Conservation (phyloP, 2,113 vertebrate genomes). For the Lutjanus erythropterus region DNA sequence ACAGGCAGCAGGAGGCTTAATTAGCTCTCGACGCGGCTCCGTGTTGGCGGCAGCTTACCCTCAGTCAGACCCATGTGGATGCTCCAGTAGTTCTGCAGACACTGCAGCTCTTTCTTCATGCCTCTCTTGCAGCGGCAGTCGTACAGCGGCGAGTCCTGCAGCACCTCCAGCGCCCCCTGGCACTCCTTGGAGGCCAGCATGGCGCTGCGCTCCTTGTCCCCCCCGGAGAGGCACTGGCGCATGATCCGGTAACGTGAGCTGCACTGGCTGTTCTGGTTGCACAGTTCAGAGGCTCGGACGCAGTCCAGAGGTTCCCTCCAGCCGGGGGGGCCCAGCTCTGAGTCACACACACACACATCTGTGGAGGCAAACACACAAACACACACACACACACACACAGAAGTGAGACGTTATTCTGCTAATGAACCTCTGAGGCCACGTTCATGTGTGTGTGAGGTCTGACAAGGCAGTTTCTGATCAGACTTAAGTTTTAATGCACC, state of each 20-base stretch:
- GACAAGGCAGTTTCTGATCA: too few species aligned
- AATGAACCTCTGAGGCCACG: too few species aligned
- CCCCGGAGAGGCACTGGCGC: constrained; percentile 96
- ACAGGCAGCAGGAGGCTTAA: constrained; percentile 30
- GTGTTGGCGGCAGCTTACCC: constrained; percentile 79
- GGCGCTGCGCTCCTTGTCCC: constrained; percentile 89
- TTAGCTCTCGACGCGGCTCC: constrained; percentile 10
- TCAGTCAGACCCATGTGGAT: constrained; percentile 93
- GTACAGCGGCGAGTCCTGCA: constrained; percentile 93
- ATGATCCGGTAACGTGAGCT: constrained; percentile 95
- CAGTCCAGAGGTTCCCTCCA: constrained; percentile 94
- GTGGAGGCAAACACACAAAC: constrained; percentile 58
- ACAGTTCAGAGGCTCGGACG: constrained; percentile 93
- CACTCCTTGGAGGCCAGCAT: constrained; percentile 97
- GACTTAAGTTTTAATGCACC: too few species aligned
- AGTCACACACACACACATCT: constrained; percentile 85
- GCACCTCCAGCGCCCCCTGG: constrained; percentile 92
- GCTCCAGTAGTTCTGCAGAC: constrained; percentile 97
- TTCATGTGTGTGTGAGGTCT: neutral
- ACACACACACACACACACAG: too few species aligned
- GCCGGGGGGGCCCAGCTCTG: constrained; percentile 82
- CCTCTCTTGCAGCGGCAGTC: constrained; percentile 94
- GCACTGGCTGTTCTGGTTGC: constrained; percentile 91
- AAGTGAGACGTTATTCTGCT: neutral
- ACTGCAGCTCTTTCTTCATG: constrained; percentile 97